Evolutionary conservation across 2,888 invertebrate species (phyloP), one percentile per base, ranked within the genome.

Genomic region (Acanthococcus lagerstroemiae): DNA sequence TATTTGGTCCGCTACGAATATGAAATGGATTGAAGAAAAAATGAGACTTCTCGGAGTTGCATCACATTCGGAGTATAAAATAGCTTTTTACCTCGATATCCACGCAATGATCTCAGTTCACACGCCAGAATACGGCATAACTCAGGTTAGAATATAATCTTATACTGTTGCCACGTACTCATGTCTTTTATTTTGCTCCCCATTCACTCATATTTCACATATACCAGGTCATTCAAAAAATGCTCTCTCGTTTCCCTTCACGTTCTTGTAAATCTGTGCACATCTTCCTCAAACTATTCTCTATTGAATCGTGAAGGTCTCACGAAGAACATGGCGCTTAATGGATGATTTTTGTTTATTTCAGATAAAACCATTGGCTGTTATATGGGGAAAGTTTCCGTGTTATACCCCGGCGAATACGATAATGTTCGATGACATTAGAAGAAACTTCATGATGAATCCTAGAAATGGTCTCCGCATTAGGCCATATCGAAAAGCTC

Each of bases 11-110:
- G 96, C 96, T 0, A 96, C 96, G 0, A 90, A 90, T 69, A 95
- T 96, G 95, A 94, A 92, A 73, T 96, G 95, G 95, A 95, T 97
- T 52, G 90, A 95, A 72, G 94, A 95, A 73, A 96, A 96, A 77
- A 95, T 97, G 95, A 85, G 88, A 68, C 78, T 95, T 52, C 79
- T 97, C 0, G 95, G 95, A 0, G 94, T 96, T 0, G 81, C 87
- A 0, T 82, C 81, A 2, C 86, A 95, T 76, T 80, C 84, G 1
- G 84, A 86, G 70, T 96, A 95, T 74, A 95, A 94, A 79, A 87
- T 97, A 67, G 84, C 88, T 75, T 95, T 95, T 78, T 88, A 94
- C 77, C 77, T 96, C 68, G 96, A 96, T 75, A 88, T 87, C 65
- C 78, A 87, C 68, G 95, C 95, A 0, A 96, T 96, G 95, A 96